Evolutionary conservation across 2,113 vertebrate genomes (phyloP), one percentile per base, ranked within the genome.

Genomic region (Anseranas semipalmata): DNA sequence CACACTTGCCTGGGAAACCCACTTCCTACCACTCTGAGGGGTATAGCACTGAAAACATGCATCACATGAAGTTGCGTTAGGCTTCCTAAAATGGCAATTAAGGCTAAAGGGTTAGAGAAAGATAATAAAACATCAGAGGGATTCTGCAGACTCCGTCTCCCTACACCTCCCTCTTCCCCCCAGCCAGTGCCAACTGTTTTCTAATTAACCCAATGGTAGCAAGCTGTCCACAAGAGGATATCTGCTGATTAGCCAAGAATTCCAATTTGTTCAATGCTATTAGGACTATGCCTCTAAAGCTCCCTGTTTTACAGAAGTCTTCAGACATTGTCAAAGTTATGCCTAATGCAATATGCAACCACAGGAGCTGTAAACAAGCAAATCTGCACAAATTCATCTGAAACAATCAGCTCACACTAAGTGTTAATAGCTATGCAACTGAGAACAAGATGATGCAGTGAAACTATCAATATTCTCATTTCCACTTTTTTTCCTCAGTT

Each of bases 51-150:
- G 93, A 93, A 81, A 91, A 83, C 45, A 82, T 83, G 62, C 75
- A 90, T 90, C 45, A 92, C 73, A 92, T 96, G 95, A 87, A 95
- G 71, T 89, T 5, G 10, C 30, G 70, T 80, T 92, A 76, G 48
- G 48, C 66, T 50, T 92, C 55, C 85, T 90, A 71, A 94, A 73
- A 96, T 96, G 96, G 90, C 95, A 96, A 92, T 97, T 95, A 97
- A 93, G 93, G 86, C 55, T 63, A 89, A 93, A 95, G 85, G 75
- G 90, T 93, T 85, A 89, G 91, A 84, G 89, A 80, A 92, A 94
- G 96, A 96, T 94, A 87, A 92, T 35, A 87, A 78, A 77, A 76
- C 37, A n/a, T 56, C 63, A 72, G 6, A 80, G 70, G 41, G 67
- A 96, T 82, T 77, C 2, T 0, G n/a, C 33, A 84, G 73, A 88